Evolutionary conservation across 2,888 invertebrate genomes (phyloP).

Genomic region (Nematopogon swammerdamellus): DNA sequence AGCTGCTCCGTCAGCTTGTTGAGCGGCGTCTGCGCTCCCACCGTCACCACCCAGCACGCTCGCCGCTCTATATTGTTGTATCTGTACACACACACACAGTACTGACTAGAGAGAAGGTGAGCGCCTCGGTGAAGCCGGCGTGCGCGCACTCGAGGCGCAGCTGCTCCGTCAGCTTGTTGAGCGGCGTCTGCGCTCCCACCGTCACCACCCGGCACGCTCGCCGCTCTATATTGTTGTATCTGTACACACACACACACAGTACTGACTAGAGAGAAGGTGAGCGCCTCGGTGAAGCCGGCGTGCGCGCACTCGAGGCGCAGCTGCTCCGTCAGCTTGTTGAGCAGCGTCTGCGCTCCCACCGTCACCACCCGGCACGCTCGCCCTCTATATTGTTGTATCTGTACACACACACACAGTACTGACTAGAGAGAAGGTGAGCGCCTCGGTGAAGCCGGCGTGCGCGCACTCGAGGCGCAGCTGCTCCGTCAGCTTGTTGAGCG

Average conservation of each 20-base stretch:
- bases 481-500: slow-evolving; percentile 90
- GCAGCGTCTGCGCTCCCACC: no score
- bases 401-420: neutral
- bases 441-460: slow-evolving; percentile 94
- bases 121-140: slow-evolving; percentile 93
- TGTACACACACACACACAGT: no score
- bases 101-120: slow-evolving; percentile 83
- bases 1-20: slow-evolving; percentile 93
- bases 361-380: no score
- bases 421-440: slow-evolving; percentile 68
- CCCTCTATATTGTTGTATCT: no score
- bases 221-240: slow-evolving; percentile 62
- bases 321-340: no score
- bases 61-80: slow-evolving; percentile 63
- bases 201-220: slow-evolving; percentile 55
- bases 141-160: slow-evolving; percentile 86
- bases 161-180: slow-evolving; percentile 92
- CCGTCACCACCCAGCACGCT: slow-evolving; percentile 52
- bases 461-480: slow-evolving; percentile 83
- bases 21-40: slow-evolving; percentile 70
- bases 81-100: slow-evolving; percentile 22
- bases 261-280: no score
- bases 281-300: no score
- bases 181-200: slow-evolving; percentile 67
- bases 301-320: slow-evolving; percentile 83